These are phyloP conservation scores for Peromyscus melanophrys DNA, from an alignment of 2,797 vertebrate genomes.

Conservation along the genomic window DNA sequence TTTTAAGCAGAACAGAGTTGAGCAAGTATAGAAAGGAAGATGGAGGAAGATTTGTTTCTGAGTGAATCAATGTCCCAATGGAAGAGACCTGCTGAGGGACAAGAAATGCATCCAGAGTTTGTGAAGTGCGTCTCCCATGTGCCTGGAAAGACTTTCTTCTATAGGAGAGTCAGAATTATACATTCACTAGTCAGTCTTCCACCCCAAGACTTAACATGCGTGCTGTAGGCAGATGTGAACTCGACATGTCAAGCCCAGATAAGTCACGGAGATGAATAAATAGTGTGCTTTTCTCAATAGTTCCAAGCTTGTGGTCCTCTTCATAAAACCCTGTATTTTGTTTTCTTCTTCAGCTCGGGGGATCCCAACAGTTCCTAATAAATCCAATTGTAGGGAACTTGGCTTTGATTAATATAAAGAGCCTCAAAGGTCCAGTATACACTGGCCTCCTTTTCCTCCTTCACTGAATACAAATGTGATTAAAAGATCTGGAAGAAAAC, in stretches of 20 bases:
- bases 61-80: background rate
- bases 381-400: slow-evolving; percentile 5
- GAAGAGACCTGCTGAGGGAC: background rate
- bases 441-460: background rate
- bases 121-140: background rate
- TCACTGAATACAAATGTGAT: background rate
- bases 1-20: background rate
- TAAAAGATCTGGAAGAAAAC: slow-evolving; percentile 61
- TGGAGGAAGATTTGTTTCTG: background rate
- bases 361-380: slow-evolving; percentile 12
- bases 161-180: background rate
- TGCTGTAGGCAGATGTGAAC: background rate
- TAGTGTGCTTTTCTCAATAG: background rate
- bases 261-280: background rate
- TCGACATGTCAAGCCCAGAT: background rate
- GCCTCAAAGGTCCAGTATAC: background rate
- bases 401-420: slow-evolving; percentile 59
- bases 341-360: background rate
- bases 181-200: background rate
- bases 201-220: background rate
- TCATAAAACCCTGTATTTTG: background rate
- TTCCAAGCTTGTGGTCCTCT: background rate
- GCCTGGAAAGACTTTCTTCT: background rate
- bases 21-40: background rate
- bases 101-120: background rate